Evolutionary conservation across 2,797 vertebrate species (phyloP).

Genomic region (Halcyon badia): DNA sequence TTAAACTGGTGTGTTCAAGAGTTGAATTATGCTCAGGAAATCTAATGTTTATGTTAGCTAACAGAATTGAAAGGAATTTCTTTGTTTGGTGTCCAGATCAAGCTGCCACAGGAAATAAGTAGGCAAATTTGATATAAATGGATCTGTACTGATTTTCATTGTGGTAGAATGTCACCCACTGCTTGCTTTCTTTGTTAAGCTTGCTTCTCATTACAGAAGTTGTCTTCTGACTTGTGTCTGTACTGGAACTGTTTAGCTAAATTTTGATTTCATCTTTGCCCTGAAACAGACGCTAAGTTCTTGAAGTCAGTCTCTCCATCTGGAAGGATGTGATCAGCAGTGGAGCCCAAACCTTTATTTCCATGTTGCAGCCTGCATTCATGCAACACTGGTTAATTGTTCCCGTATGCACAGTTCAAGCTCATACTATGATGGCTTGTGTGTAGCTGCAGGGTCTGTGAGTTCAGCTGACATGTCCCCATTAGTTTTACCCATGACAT

Average conservation of each 20-base stretch:
- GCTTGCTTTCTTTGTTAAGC: background rate
- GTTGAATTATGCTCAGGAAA: background rate
- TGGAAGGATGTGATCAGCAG: background rate
- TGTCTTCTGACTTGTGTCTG: background rate
- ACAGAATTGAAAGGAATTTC: background rate
- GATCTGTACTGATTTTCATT: background rate
- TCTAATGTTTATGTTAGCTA: background rate
- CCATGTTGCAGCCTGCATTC: fast-evolving
- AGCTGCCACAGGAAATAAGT: background rate
- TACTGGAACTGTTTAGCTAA: background rate
- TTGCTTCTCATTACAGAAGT: background rate
- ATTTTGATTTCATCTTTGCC: background rate
- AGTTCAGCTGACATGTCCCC: background rate
- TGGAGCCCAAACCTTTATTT: background rate
- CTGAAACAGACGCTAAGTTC: background rate
- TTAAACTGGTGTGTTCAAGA: background rate
- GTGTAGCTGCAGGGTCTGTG: background rate
- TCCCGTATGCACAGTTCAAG: background rate
- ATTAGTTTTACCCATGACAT: background rate
- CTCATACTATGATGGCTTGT: background rate
- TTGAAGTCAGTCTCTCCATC: background rate
- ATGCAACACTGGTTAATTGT: background rate
- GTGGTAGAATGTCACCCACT: background rate
- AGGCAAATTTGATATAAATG: background rate
- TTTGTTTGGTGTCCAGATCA: background rate